phyloP scores from a whole-genome alignment of 2,797 vertebrate genomes.

The Rhincodon typus region DNA sequence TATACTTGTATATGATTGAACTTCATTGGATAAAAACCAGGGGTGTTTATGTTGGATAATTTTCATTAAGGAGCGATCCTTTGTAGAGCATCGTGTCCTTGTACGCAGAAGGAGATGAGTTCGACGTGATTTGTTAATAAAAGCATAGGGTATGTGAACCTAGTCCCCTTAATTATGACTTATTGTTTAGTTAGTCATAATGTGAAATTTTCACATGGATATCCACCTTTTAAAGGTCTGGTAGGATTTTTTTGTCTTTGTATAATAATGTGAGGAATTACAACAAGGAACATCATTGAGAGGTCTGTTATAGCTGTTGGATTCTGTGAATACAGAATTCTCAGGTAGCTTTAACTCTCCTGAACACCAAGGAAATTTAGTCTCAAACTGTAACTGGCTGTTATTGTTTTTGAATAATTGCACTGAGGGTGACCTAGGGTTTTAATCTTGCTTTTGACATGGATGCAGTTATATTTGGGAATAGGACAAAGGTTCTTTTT shows the following conservation, averaged over 20 bases:
- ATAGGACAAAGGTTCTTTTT: neutral
- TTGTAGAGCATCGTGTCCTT: neutral
- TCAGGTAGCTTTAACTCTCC: neutral
- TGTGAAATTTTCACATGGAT: neutral
- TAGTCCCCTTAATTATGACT: neutral
- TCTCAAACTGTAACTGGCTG: neutral
- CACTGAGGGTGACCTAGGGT: neutral
- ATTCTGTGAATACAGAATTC: neutral
- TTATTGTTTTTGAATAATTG: neutral
- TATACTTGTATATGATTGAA: neutral
- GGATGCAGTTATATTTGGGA: neutral
- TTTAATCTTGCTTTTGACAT: neutral
- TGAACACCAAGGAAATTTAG: neutral
- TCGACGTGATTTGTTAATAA: neutral
- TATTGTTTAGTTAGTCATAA: neutral
- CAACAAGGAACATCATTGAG: neutral
- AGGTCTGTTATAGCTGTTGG: neutral
- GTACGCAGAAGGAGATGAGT: neutral
- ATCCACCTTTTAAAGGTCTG: neutral
- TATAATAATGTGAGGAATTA: neutral
- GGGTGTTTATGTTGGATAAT: neutral
- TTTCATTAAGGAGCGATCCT: neutral
- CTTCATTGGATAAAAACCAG: neutral
- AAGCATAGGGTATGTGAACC: neutral
- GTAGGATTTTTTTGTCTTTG: neutral